Evolutionary conservation across 1,140 invertebrate species (phyloP), one percentile per base, ranked within the genome.

Genomic region (Drosophila melanica): DNA sequence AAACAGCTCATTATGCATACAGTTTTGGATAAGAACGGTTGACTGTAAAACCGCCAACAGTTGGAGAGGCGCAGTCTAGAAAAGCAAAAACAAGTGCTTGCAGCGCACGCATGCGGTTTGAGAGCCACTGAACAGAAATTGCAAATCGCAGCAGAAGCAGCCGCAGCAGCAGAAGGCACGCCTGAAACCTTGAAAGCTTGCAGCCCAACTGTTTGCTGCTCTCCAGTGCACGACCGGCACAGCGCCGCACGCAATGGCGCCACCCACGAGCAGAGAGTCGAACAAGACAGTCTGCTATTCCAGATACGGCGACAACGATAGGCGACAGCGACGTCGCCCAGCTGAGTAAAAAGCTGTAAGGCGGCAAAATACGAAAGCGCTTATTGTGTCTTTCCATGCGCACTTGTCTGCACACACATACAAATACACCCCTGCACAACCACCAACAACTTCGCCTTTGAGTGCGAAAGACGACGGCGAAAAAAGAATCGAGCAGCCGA

Each of bases 111-210:
- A 20, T 9, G n/a, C 11, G 48, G 75, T 79, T 82, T 71, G 27
- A 27, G 2, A 67, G 37, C 8, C 42, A 75, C 18, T 80, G 55
- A 18, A 48, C 18, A 14, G 5, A 42, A 63, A 75, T 44, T 76
- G 62, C 64, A 78, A 82, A 75, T 73, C 58, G 57, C 50, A 67
- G 37, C 58, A 37, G 53, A 37, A 59, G 53, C 70, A 51, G 50
- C 62, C 27, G 45, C 35, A 54, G 39, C 55, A 73, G 63, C 60
- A 71, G 66, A 51, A 62, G 47, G 30, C 53, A 67, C 62, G 63
- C 69, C 69, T 72, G 64, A 71, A 71, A 71, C 68, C 68, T 71
- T 69, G 55, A 82, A 82, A 82, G 70, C 79, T 81, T 69, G 54
- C 63, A 67, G 63, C 33, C 30, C 47, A 33, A 65, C 53, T 71